phyloP scores from a whole-genome alignment of 2,113 vertebrate species.

The Candoia aspera region DNA sequence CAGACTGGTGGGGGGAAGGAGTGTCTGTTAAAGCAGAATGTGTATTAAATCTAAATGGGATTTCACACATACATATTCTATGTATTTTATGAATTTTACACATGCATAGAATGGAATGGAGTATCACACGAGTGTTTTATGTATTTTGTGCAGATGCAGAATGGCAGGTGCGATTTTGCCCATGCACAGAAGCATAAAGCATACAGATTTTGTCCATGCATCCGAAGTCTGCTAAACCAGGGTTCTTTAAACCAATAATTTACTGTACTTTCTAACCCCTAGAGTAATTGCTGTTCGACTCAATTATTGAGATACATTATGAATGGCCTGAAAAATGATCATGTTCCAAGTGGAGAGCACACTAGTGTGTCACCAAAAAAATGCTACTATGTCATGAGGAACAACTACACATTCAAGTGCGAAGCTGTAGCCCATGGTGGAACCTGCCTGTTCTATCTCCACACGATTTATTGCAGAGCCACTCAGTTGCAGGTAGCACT shows the following conservation, averaged over 20 bases:
- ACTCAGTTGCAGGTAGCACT: neutral
- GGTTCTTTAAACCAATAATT: neutral
- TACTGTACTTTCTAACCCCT: slow-evolving; percentile 37
- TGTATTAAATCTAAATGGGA: neutral
- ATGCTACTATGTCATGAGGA: neutral
- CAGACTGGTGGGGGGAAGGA: neutral
- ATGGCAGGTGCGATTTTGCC: neutral
- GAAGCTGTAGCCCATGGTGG: neutral
- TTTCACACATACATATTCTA: neutral
- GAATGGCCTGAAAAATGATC: slow-evolving; percentile 45
- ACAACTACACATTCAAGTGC: neutral
- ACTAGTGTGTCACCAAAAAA: neutral
- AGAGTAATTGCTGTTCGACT: slow-evolving; percentile 54
- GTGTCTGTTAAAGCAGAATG: neutral
- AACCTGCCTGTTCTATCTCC: neutral
- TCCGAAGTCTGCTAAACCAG: neutral
- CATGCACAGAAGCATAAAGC: neutral
- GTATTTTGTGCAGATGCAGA: neutral
- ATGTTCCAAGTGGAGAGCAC: slow-evolving; percentile 44
- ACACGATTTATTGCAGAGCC: neutral
- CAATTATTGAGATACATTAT: slow-evolving; percentile 61
- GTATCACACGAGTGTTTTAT: neutral
- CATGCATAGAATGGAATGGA: neutral
- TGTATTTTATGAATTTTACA: neutral
- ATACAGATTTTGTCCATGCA: neutral